phyloP scores from a whole-genome alignment of 2,888 invertebrate genomes.

The Leptinotarsa tumamoca region DNA sequence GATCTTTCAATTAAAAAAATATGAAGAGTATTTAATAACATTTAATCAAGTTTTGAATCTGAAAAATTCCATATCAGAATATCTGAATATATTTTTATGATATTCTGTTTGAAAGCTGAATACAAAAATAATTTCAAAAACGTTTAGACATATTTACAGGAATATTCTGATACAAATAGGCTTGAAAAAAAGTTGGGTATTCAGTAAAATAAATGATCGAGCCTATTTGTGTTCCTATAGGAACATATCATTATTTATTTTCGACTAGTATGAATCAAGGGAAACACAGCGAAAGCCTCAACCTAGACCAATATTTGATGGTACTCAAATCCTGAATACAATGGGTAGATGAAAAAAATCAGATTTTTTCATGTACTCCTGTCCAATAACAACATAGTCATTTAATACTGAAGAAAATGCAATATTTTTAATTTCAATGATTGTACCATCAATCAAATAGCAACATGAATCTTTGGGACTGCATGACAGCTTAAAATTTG shows the following conservation, averaged over 20 bases:
- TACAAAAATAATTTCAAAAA: neutral
- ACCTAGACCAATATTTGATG: neutral
- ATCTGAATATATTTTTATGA: neutral
- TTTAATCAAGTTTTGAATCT: no score
- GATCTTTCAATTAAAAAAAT: no score
- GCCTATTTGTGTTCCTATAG: neutral
- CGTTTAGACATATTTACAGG: neutral
- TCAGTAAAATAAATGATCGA: no score
- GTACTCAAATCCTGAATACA: neutral
- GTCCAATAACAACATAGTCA: neutral
- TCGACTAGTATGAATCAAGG: neutral
- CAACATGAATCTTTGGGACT: constrained; percentile 11
- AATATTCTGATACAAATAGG: neutral
- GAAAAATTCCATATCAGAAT: no score
- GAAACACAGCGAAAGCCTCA: constrained; percentile 5
- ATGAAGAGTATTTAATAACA: no score
- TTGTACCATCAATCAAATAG: constrained; percentile 2
- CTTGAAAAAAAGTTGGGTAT: no score
- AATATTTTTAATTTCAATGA: constrained; percentile 17
- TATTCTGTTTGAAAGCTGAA: neutral
- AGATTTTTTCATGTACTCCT: constrained; percentile 2
- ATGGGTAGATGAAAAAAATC: constrained; percentile 8
- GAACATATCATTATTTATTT: neutral
- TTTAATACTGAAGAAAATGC: constrained; percentile 9
- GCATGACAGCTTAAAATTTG: neutral